Conservation (phyloP, 2,888 invertebrate genomes). For the Cosmia pyralina region DNA sequence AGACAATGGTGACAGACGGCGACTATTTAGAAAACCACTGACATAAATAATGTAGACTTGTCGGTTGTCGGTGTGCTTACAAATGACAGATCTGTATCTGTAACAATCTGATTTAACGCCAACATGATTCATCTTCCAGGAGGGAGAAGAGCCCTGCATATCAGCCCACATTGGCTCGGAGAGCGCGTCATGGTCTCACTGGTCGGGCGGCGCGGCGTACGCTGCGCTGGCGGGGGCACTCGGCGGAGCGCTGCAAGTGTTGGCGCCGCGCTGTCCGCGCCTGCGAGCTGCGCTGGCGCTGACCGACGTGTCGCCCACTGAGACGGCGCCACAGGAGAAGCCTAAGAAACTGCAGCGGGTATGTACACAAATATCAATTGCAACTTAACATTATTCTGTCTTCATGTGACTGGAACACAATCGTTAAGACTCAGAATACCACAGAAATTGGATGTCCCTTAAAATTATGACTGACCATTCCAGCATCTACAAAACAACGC, state of each 20-base stretch:
- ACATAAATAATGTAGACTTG: too few species aligned
- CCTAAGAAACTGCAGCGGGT: slow-evolving; percentile 93
- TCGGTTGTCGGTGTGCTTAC: too few species aligned
- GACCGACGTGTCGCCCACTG: slow-evolving; percentile 84
- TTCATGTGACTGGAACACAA: background rate
- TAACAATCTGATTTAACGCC: background rate
- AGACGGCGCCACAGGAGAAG: slow-evolving; percentile 75
- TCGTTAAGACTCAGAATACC: background rate
- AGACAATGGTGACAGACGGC: too few species aligned
- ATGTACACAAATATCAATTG: slow-evolving; percentile 73
- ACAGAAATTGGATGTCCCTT: background rate
- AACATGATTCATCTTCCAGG: slow-evolving; percentile 43
- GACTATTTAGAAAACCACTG: background rate
- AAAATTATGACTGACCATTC: slow-evolving; percentile 69
- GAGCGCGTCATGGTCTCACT: slow-evolving; percentile 92
- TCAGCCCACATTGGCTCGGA: slow-evolving; percentile 94
- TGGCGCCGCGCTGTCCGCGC: slow-evolving; percentile 91
- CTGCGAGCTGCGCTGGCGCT: slow-evolving; percentile 93
- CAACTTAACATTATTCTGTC: background rate
- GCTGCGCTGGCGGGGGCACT: slow-evolving; percentile 91
- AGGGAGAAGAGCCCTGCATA: slow-evolving; percentile 82
- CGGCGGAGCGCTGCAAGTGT: slow-evolving; percentile 91
- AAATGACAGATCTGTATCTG: too few species aligned
- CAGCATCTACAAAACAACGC: slow-evolving; percentile 97
- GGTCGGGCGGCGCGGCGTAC: slow-evolving; percentile 94